These are phyloP conservation scores for western clawed frog (Xenopus tropicalis) DNA, from an alignment of 2,113 vertebrate species.

Conservation along the genomic window DNA sequence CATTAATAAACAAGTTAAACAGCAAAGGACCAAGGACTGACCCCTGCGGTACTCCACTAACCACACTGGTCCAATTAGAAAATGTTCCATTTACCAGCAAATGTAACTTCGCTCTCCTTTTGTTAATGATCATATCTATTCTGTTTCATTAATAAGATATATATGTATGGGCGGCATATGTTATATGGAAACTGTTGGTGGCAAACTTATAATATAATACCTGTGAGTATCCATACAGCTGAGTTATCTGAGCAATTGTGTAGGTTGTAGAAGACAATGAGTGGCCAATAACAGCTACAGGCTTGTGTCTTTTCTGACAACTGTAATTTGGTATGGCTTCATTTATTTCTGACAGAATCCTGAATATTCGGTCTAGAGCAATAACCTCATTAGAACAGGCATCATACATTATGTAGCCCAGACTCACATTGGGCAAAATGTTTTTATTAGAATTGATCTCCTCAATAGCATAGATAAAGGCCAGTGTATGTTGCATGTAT, in stretches of 20 bases:
- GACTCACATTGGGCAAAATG: conserved; percentile 1
- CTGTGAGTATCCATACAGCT: conserved; percentile 1
- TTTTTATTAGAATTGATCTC: background rate
- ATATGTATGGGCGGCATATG: too few species aligned
- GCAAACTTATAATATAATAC: background rate
- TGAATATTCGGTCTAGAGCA: background rate
- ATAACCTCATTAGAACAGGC: background rate
- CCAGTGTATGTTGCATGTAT: background rate
- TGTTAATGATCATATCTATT: too few species aligned
- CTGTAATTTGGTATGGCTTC: conserved; percentile 2
- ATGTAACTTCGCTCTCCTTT: too few species aligned
- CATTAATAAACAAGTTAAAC: too few species aligned
- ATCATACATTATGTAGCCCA: background rate
- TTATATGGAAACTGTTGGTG: too few species aligned
- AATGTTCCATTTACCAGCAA: too few species aligned
- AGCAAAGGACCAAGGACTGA: too few species aligned
- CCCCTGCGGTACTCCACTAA: too few species aligned
- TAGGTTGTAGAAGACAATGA: conserved; percentile 7
- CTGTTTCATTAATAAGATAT: too few species aligned
- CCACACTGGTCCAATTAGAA: too few species aligned
- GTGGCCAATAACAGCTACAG: conserved; percentile 1
- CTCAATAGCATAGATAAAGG: conserved; percentile 9
- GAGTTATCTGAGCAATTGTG: background rate
- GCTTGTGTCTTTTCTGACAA: background rate
- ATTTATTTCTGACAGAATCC: background rate